phyloP scores from a whole-genome alignment of 2,113 vertebrate genomes.

The Pachyramphus minor region DNA sequence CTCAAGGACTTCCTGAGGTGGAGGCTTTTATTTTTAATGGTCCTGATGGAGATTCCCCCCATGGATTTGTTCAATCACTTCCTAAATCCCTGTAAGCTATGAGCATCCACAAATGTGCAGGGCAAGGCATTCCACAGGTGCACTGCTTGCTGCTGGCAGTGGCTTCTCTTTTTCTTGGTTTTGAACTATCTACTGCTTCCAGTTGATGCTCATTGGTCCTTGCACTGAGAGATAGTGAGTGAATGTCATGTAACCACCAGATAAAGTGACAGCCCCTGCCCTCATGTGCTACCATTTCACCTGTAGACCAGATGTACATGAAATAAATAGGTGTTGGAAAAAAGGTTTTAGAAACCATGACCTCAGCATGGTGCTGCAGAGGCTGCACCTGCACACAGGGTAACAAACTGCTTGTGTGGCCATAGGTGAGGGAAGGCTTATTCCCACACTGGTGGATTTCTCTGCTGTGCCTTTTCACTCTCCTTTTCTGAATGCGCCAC shows the following conservation, averaged over 20 bases:
- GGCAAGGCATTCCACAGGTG: background rate
- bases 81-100: background rate
- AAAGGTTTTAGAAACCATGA: background rate
- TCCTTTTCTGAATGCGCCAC: rapidly evolving
- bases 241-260: background rate
- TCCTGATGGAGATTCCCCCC: background rate
- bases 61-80: background rate
- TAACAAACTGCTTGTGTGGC: rapidly evolving
- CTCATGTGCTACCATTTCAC: rapidly evolving
- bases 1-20: background rate
- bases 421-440: background rate
- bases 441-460: background rate
- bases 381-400: rapidly evolving
- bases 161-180: background rate
- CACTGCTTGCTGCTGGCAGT: background rate
- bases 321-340: rapidly evolving
- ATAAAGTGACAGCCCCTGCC: background rate
- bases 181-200: background rate
- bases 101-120: background rate
- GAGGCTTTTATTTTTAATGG: background rate
- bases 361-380: rapidly evolving
- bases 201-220: background rate
- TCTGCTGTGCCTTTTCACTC: background rate
- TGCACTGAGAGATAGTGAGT: background rate
- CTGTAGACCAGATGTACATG: background rate